A percentile compares a stretch with the other conserved stretches of the same genome.
phyloP scores from a whole-genome alignment of 2,113 vertebrate genomes.

The Mixornis gularis region DNA sequence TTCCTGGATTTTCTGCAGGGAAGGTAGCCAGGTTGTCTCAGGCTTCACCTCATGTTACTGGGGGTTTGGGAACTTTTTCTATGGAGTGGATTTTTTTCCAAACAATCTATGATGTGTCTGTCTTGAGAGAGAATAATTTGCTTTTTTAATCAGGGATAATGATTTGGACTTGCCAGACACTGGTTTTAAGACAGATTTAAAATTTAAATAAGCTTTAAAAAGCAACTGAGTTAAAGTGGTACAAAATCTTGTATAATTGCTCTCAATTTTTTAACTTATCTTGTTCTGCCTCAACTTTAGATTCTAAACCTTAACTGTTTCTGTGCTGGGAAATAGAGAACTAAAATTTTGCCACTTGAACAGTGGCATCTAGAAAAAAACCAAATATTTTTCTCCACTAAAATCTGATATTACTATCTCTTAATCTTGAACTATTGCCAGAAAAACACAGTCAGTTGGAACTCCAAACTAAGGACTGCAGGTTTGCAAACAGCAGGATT shows the following conservation, averaged over 20 bases:
- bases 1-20: neutral
- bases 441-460: neutral
- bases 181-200: neutral
- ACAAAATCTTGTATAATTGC: neutral
- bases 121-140: neutral
- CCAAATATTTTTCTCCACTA: fast-evolving
- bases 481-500: neutral
- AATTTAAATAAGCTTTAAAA: neutral
- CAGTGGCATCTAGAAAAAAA: neutral
- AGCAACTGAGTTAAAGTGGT: neutral
- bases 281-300: neutral
- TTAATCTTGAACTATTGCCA: neutral
- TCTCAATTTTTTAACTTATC: neutral
- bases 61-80: neutral
- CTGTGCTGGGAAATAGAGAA: neutral
- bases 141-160: neutral
- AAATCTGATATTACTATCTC: neutral
- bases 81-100: neutral
- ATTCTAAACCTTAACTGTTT: neutral
- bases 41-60: neutral
- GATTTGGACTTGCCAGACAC: neutral
- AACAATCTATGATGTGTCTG: neutral
- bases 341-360: neutral
- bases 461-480: neutral
- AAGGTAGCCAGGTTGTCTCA: neutral